Evolutionary conservation across 1,140 invertebrate genomes (phyloP).

Genomic region (Brachionus koreanus): DNA sequence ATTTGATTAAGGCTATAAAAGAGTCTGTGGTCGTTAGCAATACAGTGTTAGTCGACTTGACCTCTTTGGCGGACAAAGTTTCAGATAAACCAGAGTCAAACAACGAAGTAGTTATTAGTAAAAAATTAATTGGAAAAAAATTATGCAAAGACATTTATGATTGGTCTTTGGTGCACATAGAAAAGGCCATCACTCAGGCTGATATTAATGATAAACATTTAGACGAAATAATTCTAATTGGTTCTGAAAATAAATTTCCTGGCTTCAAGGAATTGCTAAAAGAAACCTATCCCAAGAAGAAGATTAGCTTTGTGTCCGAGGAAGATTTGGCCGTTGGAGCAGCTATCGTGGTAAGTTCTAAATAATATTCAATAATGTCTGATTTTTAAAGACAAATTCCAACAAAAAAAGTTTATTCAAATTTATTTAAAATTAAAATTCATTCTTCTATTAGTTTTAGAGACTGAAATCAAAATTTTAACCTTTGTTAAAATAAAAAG

Average conservation of each 20-base stretch:
- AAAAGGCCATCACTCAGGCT: conserved; percentile 31
- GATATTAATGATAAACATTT: conserved; percentile 17
- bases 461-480: too few species aligned
- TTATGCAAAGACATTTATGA: conserved; percentile 43
- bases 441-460: too few species aligned
- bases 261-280: conserved; percentile 23
- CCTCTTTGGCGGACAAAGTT: neutral
- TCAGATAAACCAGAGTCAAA: neutral
- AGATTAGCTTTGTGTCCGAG: conserved; percentile 27
- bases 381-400: too few species aligned
- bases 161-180: conserved; percentile 26
- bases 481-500: too few species aligned
- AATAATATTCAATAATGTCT: too few species aligned
- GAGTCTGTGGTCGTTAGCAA: neutral
- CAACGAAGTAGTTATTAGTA: conserved; percentile 3
- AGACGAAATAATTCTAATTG: conserved; percentile 35
- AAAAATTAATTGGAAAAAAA: neutral
- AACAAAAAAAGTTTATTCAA: too few species aligned
- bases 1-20: neutral
- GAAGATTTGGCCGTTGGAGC: conserved; percentile 31
- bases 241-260: neutral
- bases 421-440: too few species aligned
- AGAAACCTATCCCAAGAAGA: conserved; percentile 32
- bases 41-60: neutral
- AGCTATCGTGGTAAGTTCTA: conserved; percentile 15